phyloP scores from a whole-genome alignment of 1,140 invertebrate genomes.

The Bacillus rossius region DNA sequence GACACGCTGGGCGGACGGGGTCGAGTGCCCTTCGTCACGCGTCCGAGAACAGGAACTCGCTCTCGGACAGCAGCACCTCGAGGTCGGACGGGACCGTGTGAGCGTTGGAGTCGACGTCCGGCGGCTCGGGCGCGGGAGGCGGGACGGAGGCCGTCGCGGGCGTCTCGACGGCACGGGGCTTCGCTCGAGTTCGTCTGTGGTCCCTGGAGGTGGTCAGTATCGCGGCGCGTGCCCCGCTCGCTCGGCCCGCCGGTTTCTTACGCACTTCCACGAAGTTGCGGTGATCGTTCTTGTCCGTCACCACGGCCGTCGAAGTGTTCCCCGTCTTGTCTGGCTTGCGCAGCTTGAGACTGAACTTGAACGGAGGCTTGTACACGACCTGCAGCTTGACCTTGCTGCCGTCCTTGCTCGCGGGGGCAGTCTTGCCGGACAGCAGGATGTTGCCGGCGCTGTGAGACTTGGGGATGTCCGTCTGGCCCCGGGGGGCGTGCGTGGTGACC shows the following conservation, averaged over 20 bases:
- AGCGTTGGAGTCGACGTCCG: slow-evolving; percentile 46
- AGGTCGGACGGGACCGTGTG: slow-evolving; percentile 58
- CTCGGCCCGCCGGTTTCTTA: slow-evolving; percentile 25
- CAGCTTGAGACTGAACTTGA: slow-evolving; percentile 75
- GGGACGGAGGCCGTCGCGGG: background rate
- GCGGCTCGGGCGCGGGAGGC: background rate
- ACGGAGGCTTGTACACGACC: slow-evolving; percentile 79
- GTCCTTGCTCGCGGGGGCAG: slow-evolving; percentile 33
- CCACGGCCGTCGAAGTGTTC: background rate
- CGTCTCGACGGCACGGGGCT: background rate
- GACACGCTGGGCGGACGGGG: too few relatives aligned
- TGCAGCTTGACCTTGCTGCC: slow-evolving; percentile 59
- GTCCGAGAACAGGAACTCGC: slow-evolving; percentile 53
- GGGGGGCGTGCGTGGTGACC: slow-evolving; percentile 21
- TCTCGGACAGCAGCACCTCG: slow-evolving; percentile 55
- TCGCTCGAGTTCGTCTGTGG: slow-evolving; percentile 9
- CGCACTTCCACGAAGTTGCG: slow-evolving; percentile 29
- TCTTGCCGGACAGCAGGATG: slow-evolving; percentile 42
- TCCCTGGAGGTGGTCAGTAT: slow-evolving; percentile 24
- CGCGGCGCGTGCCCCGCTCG: slow-evolving; percentile 27
- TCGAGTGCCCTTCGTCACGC: slow-evolving; percentile 37
- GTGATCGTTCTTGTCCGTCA: slow-evolving; percentile 16
- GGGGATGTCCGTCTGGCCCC: slow-evolving; percentile 32
- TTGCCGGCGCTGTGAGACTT: slow-evolving; percentile 41
- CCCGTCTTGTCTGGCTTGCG: slow-evolving; percentile 34